Evolutionary conservation across 35 echinoderm and acorn worm species (phyloP).

Genomic region (Ophioderma brevispina): DNA sequence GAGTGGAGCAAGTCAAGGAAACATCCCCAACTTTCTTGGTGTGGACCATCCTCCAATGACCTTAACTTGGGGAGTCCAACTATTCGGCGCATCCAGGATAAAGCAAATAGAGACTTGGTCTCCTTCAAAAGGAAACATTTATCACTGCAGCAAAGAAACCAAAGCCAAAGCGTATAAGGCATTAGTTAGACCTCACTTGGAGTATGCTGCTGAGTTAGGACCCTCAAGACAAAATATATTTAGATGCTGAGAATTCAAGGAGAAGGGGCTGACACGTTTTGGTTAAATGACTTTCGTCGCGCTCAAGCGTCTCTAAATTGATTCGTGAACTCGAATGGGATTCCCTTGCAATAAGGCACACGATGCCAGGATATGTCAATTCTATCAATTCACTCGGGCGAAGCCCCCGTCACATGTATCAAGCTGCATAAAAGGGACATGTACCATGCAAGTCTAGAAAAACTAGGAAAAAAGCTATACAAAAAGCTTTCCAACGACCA

Average conservation of each 20-base stretch:
- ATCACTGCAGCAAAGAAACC: neutral
- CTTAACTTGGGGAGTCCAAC: neutral
- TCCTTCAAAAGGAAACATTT: neutral
- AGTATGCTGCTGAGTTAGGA: neutral
- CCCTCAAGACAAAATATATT: conserved; percentile 15
- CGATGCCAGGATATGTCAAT: too few species aligned
- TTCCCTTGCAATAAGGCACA: too few species aligned
- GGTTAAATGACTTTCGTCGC: conserved; percentile 7
- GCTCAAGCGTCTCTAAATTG: too few species aligned
- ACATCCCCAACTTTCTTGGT: conserved; percentile 5
- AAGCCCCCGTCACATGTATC: too few species aligned
- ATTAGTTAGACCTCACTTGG: neutral
- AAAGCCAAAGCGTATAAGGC: conserved; percentile 8
- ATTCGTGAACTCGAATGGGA: too few species aligned
- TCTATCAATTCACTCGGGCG: too few species aligned
- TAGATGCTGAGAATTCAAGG: neutral
- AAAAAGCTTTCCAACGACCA: too few species aligned
- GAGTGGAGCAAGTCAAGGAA: conserved; percentile 1
- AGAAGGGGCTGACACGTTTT: conserved; percentile 18
- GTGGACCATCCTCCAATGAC: neutral
- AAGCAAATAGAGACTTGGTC: neutral
- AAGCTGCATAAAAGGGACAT: too few species aligned
- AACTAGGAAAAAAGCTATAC: too few species aligned
- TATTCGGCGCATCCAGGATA: neutral
- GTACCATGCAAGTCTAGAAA: too few species aligned